These are phyloP conservation scores for Genyomyrus donnyi DNA, from an alignment of 2,113 vertebrate genomes.

Conservation along the genomic window DNA sequence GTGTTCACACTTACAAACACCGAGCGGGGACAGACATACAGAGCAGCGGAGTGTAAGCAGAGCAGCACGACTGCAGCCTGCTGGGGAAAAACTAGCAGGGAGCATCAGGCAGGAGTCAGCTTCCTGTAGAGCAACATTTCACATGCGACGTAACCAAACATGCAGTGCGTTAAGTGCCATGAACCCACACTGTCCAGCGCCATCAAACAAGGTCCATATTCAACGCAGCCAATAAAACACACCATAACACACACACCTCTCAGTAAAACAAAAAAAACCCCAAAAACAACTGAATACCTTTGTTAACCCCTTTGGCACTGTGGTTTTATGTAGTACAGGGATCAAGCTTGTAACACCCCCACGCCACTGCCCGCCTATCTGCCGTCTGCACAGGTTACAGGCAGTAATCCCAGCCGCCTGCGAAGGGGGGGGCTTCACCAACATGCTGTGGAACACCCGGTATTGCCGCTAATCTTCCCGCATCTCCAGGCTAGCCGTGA, in stretches of 20 bases:
- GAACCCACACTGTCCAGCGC: neutral
- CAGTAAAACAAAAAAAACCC: neutral
- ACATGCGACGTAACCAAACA: neutral
- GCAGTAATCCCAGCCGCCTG: constrained; percentile 95
- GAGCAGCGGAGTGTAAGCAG: neutral
- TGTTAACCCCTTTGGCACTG: constrained; percentile 81
- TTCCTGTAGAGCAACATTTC: neutral
- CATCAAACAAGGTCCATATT: neutral
- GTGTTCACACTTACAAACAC: neutral
- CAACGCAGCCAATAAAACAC: neutral
- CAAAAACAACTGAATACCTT: neutral
- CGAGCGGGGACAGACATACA: neutral
- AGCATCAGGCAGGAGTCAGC: neutral
- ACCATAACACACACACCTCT: neutral
- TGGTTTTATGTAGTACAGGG: neutral
- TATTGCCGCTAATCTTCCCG: constrained; percentile 97
- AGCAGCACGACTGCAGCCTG: neutral
- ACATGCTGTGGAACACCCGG: constrained; percentile 86
- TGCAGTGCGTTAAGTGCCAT: neutral
- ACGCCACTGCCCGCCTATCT: constrained; percentile 88
- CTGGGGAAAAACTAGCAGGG: neutral
- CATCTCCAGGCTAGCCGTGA: constrained; percentile 98
- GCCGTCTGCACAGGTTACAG: constrained; percentile 94
- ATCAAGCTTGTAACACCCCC: constrained; percentile 43
- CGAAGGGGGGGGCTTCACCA: constrained; percentile 91